A percentile compares a stretch with the other conserved stretches of the same genome.
Evolutionary conservation across 2,113 vertebrate genomes (phyloP).

Genomic region (Eclectus roratus): DNA sequence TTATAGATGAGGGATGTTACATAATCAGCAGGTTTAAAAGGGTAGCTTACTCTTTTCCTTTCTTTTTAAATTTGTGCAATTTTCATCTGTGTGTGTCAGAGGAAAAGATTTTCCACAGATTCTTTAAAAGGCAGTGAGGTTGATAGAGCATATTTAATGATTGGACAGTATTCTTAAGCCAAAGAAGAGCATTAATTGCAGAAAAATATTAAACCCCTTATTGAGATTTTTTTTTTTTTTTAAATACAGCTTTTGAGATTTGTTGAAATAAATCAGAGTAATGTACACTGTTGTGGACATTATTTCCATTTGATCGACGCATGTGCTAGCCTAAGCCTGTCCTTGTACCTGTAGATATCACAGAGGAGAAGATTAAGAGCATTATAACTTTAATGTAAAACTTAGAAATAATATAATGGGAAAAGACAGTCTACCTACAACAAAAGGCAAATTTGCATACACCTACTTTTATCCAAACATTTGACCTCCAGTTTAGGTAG

Average conservation of each 20-base stretch:
- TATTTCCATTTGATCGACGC: conserved; percentile 48
- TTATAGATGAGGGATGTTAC: not conserved
- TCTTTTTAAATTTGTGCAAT: not conserved
- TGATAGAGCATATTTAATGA: conserved; percentile 48
- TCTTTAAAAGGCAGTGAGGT: conserved; percentile 48
- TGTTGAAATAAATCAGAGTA: conserved; percentile 65
- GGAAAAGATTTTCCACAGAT: conserved; percentile 14
- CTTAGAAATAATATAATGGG: conserved; percentile 49
- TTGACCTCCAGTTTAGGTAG: conserved; percentile 54
- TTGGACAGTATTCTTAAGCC: conserved; percentile 46
- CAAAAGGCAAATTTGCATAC: conserved; percentile 59
- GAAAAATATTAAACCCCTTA: conserved; percentile 58
- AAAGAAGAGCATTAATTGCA: conserved; percentile 57
- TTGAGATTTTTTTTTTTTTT: conserved; percentile 41
- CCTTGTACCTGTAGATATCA: conserved; percentile 59
- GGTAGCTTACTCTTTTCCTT: not conserved
- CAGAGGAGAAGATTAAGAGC: conserved; percentile 61
- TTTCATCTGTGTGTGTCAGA: not conserved
- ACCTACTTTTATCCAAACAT: conserved; percentile 64
- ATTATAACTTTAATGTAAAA: conserved; percentile 63
- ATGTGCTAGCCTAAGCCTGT: conserved; percentile 56
- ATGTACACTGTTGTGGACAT: not conserved
- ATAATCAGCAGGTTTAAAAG: conserved; percentile 17
- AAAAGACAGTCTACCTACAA: conserved; percentile 41
- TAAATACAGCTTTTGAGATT: conserved; percentile 52